Base-by-base conservation (phyloP, 2,797 vertebrate species). In the Setipinna tenuifilis region DNA sequence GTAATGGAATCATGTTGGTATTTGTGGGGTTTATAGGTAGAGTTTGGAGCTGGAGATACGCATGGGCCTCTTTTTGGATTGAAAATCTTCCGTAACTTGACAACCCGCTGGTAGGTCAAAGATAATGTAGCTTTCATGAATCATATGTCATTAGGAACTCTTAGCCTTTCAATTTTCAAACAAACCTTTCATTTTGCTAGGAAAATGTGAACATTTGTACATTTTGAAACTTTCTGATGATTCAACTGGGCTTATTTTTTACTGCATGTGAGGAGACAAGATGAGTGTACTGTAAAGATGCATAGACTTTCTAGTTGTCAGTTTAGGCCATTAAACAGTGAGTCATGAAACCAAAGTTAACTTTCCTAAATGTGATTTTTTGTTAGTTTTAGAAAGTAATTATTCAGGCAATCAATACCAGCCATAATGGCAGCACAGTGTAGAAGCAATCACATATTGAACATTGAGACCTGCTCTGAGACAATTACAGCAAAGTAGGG, bases 11-110 rank as follows among this genome's bases (percentile, higher is more conserved):
- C 87, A 17, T 78, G 31, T 12, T 59, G 0, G 50, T 54, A 16
- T 71, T 58, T 83, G 11, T 58, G 48, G 7, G 7, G 19, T 9
- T n/a, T 89, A 88, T 95, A 99, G 98, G 84, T 99, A 88, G 98
- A 99, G 92, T 95, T 99, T 28, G 98, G 97, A 90, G 98, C 97
- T 0, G 98, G 98, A 89, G 98, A 99, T 90, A 95, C 97, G 68
- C 97, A 99, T 0, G 98, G 98, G 50, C 98, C 98, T 87, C 95
- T 98, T 16, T 91, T 99, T 9, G 98, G 98, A 83, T 90, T 99
- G 90, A 99, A 99, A 94, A 94, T 99, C 87, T 99, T 99, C 91
- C 96, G 98, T 83, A 99, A 99, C 88, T 94, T 99, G 91, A 99
- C 98, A 0, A 94, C 97, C 44, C 96, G 96, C 95, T 98, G 96